Evolutionary conservation across 1,140 invertebrate species (phyloP).

Genomic region (Archivesica marissinica): DNA sequence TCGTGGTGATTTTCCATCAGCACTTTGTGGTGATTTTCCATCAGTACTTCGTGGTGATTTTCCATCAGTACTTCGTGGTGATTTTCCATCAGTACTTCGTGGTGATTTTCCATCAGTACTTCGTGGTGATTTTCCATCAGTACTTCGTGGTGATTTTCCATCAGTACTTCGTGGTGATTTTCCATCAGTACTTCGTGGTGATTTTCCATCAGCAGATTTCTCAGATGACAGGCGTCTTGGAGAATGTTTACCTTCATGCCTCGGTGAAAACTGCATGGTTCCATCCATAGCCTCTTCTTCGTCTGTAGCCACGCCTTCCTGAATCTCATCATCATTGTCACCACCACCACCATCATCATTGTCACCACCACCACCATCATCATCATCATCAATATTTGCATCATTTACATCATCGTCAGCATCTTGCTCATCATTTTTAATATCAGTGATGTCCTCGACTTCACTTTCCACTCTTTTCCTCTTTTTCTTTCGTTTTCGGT

Average conservation of each 20-base stretch:
- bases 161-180: not conserved
- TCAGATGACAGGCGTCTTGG: not conserved
- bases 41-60: not conserved
- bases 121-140: not conserved
- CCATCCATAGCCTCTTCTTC: slow-evolving; percentile 21
- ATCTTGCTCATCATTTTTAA: slow-evolving; percentile 43
- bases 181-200: not conserved
- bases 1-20: not conserved
- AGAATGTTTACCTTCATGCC: not conserved
- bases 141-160: not conserved
- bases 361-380: slow-evolving; percentile 48
- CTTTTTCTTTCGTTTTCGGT: slow-evolving; percentile 36
- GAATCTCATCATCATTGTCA: not conserved
- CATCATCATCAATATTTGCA: slow-evolving; percentile 60
- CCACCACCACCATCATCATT: not conserved
- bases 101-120: not conserved
- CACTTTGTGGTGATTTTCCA: not conserved
- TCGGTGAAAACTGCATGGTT: not conserved
- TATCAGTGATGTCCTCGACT: slow-evolving; percentile 47
- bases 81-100: not conserved
- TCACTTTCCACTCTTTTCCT: slow-evolving; percentile 30
- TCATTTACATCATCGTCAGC: slow-evolving; percentile 57
- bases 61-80: not conserved
- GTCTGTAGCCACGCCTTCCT: slow-evolving; percentile 37
- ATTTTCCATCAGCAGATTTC: not conserved